Percentiles rank a stretch among this genome's conserved stretches.
Evolutionary conservation across 1,140 invertebrate species (phyloP).

Genomic region (Cephus cinctus): DNA sequence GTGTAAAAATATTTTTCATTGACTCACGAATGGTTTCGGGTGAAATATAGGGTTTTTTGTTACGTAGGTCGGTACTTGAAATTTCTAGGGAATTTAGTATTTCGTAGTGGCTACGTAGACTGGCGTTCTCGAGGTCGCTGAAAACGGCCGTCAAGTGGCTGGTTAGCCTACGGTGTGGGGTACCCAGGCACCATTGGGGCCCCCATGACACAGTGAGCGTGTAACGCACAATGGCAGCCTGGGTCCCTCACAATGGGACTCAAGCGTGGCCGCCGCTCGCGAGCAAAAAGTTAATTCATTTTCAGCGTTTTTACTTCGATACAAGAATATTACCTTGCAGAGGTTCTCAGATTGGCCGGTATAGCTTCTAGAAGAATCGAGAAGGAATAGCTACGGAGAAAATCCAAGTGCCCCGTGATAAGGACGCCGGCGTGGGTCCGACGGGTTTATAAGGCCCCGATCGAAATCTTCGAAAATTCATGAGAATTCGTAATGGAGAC

Average conservation of each 20-base stretch:
- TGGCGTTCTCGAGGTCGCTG: constrained; percentile 1
- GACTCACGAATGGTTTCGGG: too few relatives aligned
- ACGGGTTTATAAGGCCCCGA: too few relatives aligned
- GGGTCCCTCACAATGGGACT: constrained; percentile 30
- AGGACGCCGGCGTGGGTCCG: too few relatives aligned
- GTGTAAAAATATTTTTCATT: too few relatives aligned
- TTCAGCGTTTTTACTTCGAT: constrained; percentile 44
- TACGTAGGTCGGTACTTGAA: too few relatives aligned
- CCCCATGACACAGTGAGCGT: constrained; percentile 18
- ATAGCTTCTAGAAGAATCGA: not conserved
- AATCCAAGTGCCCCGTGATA: too few relatives aligned
- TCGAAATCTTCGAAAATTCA: too few relatives aligned
- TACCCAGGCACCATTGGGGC: constrained; percentile 11
- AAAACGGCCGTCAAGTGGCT: not conserved
- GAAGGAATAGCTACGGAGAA: too few relatives aligned
- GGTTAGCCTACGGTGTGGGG: not conserved
- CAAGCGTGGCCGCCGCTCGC: constrained; percentile 25
- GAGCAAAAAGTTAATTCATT: constrained; percentile 51
- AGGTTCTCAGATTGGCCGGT: constrained; percentile 21
- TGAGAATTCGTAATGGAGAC: too few relatives aligned
- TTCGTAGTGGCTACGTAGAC: constrained; percentile 13
- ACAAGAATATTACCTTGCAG: constrained; percentile 33
- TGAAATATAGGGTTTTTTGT: too few relatives aligned
- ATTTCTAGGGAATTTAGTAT: constrained; percentile 28
- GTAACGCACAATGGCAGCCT: constrained; percentile 19